These are phyloP conservation scores for Enteromius viviparus DNA, from an alignment of 2,797 vertebrate species.

Conservation along the genomic window DNA sequence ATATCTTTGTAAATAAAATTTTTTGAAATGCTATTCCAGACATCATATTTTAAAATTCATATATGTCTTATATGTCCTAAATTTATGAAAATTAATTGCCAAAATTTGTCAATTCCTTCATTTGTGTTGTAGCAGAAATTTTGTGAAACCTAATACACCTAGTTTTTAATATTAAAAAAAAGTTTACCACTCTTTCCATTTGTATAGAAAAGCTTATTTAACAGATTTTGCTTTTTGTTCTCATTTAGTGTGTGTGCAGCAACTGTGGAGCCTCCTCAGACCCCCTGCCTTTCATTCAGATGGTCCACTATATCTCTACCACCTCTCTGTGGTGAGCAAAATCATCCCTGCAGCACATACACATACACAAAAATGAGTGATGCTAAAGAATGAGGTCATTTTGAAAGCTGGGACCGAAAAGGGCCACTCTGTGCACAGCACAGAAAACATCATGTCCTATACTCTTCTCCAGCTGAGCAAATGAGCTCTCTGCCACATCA, in stretches of 20 bases:
- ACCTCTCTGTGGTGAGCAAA: slow-evolving; percentile 92
- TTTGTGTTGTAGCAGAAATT: neutral
- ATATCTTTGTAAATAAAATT: neutral
- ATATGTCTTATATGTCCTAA: neutral
- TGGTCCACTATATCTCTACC: slow-evolving; percentile 98
- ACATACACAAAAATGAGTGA: slow-evolving; percentile 17
- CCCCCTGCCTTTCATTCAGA: slow-evolving; percentile 94
- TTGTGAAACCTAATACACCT: neutral
- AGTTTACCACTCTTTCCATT: neutral
- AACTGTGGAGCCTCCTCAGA: slow-evolving; percentile 95
- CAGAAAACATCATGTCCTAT: slow-evolving; percentile 23
- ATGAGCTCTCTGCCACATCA: slow-evolving; percentile 34
- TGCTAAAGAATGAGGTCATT: slow-evolving; percentile 25
- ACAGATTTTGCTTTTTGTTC: slow-evolving; percentile 25
- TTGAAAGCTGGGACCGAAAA: slow-evolving; percentile 10
- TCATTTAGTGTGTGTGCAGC: slow-evolving; percentile 90
- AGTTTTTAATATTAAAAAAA: neutral
- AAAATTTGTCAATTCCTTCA: neutral
- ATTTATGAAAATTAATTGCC: neutral
- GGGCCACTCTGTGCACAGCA: neutral
- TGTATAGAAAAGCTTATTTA: neutral
- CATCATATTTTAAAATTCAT: neutral
- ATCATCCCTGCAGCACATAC: slow-evolving; percentile 3
- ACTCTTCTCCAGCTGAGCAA: slow-evolving; percentile 31
- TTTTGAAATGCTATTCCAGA: neutral